Conservation (phyloP, 2,797 vertebrate genomes). For the Gymnothorax reevesii region DNA sequence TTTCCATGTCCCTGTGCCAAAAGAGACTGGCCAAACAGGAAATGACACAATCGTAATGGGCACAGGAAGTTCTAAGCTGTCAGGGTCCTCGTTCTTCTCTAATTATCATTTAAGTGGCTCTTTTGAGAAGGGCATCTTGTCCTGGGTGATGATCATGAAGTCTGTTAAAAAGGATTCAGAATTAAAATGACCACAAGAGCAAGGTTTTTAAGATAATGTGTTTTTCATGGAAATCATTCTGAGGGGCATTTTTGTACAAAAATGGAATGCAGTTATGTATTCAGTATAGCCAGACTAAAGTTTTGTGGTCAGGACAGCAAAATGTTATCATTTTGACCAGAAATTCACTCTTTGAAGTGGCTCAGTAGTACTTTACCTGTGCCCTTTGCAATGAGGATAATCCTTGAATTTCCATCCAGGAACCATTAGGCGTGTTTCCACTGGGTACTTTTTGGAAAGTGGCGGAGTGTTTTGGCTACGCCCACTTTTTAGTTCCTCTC, state of each 20-base stretch:
- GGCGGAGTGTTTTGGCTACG: no score
- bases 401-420: neutral
- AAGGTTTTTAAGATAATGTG: neutral
- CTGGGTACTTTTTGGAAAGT: no score
- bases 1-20: constrained; percentile 56
- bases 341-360: constrained; percentile 14
- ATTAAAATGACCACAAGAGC: neutral
- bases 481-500: no score
- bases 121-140: constrained; percentile 36
- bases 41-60: constrained; percentile 37
- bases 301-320: neutral
- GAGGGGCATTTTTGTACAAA: neutral
- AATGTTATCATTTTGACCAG: constrained; percentile 6
- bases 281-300: constrained; percentile 8
- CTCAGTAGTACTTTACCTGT: neutral
- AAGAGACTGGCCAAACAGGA: constrained; percentile 45
- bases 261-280: constrained; percentile 7
- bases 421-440: no score
- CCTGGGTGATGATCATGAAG: constrained; percentile 4
- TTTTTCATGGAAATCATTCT: neutral
- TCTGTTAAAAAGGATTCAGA: neutral
- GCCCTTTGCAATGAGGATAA: neutral
- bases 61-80: constrained; percentile 44
- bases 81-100: constrained; percentile 40
- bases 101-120: constrained; percentile 38